Evolutionary conservation across 2,797 vertebrate species (phyloP).

Genomic region (Potorous gilbertii): DNA sequence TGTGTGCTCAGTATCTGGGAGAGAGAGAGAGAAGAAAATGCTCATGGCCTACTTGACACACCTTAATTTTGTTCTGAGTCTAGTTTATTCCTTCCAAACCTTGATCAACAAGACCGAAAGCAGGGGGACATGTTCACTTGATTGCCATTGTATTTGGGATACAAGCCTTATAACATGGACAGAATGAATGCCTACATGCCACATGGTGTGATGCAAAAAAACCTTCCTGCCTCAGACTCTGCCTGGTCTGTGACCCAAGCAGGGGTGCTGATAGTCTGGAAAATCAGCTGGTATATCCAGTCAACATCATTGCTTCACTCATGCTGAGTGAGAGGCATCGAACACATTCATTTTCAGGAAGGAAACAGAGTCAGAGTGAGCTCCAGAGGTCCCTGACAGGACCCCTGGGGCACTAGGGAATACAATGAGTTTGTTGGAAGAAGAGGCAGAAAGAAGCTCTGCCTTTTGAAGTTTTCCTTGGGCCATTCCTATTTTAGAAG

Average conservation of each 20-base stretch:
- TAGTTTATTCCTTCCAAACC: neutral
- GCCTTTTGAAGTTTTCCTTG: neutral
- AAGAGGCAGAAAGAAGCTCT: neutral
- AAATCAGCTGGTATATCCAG: neutral
- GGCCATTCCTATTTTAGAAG: neutral
- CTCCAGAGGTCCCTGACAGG: neutral
- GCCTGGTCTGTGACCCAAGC: neutral
- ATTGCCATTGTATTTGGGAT: neutral
- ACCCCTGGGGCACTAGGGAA: neutral
- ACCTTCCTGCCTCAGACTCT: neutral
- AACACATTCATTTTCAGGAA: neutral
- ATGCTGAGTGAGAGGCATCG: neutral
- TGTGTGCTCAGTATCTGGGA: neutral
- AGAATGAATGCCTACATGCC: neutral
- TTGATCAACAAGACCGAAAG: neutral
- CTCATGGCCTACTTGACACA: neutral
- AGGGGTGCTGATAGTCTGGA: neutral
- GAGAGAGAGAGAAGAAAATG: too few relatives aligned
- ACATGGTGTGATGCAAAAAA: neutral
- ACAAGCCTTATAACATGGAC: neutral
- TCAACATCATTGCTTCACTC: neutral
- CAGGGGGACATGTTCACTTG: neutral
- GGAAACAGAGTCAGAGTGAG: neutral
- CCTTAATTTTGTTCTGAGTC: neutral
- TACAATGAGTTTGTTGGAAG: neutral